Percentiles rank a stretch among this genome's conserved stretches.
These are phyloP conservation scores for Theristicus caerulescens DNA, from an alignment of 2,113 vertebrate genomes.

Conservation along the genomic window DNA sequence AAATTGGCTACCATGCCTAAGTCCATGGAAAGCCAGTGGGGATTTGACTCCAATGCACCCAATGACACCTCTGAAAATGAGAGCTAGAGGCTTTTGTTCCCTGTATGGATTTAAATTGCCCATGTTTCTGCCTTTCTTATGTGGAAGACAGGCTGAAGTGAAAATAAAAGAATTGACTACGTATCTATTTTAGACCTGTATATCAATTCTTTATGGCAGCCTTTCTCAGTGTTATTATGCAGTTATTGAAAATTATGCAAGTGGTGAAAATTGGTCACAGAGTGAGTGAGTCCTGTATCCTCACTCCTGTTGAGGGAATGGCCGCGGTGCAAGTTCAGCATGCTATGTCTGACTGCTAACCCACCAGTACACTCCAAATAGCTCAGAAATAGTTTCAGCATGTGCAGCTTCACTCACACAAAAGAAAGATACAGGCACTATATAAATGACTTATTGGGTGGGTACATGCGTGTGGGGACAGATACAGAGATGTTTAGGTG, in stretches of 20 bases:
- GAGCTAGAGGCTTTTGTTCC: background rate
- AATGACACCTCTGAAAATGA: background rate
- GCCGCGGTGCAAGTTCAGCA: accelerated
- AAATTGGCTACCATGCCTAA: background rate
- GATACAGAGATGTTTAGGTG: background rate
- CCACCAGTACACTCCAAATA: background rate
- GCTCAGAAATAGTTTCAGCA: background rate
- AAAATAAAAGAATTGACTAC: background rate
- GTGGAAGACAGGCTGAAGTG: background rate
- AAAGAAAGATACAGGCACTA: background rate
- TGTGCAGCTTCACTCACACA: background rate
- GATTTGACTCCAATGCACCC: background rate
- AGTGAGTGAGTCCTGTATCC: background rate
- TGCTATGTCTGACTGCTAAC: background rate
- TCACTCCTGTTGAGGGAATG: background rate
- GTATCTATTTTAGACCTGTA: background rate
- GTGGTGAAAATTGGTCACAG: background rate
- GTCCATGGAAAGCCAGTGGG: background rate
- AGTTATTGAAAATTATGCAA: background rate
- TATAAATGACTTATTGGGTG: background rate
- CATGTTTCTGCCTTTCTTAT: background rate
- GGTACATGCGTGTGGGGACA: accelerated
- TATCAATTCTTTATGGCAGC: background rate
- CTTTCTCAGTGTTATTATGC: background rate
- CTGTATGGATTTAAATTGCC: background rate